phyloP scores from a whole-genome alignment of 2,888 invertebrate genomes.

The Tiphia femorata region DNA sequence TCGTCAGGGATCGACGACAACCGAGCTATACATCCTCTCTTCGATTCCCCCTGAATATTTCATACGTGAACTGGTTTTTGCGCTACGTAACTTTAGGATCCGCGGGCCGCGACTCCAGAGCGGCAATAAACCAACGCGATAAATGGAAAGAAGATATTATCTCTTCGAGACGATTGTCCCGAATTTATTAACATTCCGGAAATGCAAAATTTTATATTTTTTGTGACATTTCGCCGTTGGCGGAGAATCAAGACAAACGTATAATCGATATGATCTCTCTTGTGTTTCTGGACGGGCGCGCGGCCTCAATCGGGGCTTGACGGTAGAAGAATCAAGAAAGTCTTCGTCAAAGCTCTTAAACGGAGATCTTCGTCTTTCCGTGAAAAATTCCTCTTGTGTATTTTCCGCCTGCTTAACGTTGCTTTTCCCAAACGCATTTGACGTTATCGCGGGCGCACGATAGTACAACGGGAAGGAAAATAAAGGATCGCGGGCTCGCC shows the following conservation, averaged over 20 bases:
- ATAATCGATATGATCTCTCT: too few species aligned
- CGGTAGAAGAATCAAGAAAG: neutral
- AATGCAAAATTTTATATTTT: neutral
- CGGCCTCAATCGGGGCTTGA: too few species aligned
- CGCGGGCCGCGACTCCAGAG: too few species aligned
- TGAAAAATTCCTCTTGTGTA: slow-evolving; percentile 1
- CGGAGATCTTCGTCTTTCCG: neutral
- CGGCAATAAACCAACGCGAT: too few species aligned
- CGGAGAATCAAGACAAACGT: neutral
- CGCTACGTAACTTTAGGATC: too few species aligned
- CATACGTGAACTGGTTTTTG: neutral
- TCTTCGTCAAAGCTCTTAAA: neutral
- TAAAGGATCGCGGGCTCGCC: neutral
- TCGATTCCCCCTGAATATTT: too few species aligned
- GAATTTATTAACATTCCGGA: too few species aligned
- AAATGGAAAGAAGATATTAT: too few species aligned
- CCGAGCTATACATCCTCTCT: too few species aligned
- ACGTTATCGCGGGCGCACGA: slow-evolving; percentile 12
- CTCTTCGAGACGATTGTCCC: too few species aligned
- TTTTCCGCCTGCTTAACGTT: slow-evolving; percentile 11
- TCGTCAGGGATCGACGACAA: slow-evolving; percentile 16
- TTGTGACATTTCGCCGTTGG: neutral
- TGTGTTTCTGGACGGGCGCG: too few species aligned
- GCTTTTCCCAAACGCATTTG: slow-evolving; percentile 7
- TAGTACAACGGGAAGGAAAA: slow-evolving; percentile 14